Percentiles rank a stretch among this genome's conserved stretches.
phyloP scores from a whole-genome alignment of 2,888 invertebrate genomes.

The Pseudococcus jackbeardsleyi region DNA sequence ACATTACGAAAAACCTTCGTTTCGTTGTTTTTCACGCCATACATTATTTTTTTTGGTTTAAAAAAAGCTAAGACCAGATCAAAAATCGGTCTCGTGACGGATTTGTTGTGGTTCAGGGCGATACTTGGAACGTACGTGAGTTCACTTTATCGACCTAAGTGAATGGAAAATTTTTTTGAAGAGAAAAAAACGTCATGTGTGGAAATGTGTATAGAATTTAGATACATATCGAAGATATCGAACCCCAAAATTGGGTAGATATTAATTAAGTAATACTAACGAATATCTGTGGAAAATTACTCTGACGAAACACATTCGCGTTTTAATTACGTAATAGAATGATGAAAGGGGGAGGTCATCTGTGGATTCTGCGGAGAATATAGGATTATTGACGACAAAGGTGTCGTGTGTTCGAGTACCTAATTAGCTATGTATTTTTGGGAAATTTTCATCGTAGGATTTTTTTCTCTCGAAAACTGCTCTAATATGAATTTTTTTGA shows the following conservation, averaged over 20 bases:
- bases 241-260: background rate
- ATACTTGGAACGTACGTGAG: background rate
- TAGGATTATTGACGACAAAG: background rate
- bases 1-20: slow-evolving; percentile 2
- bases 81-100: slow-evolving; percentile 11
- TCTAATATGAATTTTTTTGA: no score
- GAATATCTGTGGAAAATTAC: background rate
- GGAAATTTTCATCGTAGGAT: background rate
- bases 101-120: background rate
- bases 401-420: background rate
- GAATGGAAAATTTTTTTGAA: background rate
- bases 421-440: background rate
- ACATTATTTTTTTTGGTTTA: background rate
- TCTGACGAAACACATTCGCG: background rate
- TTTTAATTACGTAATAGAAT: background rate
- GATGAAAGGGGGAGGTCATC: background rate
- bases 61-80: background rate
- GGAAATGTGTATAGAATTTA: no score
- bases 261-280: background rate
- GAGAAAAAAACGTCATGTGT: background rate
- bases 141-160: background rate
- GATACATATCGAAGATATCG: background rate
- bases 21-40: background rate
- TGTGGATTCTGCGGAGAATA: background rate
- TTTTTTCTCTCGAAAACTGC: no score